These are phyloP conservation scores for Pionites leucogaster DNA, from an alignment of 2,113 vertebrate species.

Conservation along the genomic window DNA sequence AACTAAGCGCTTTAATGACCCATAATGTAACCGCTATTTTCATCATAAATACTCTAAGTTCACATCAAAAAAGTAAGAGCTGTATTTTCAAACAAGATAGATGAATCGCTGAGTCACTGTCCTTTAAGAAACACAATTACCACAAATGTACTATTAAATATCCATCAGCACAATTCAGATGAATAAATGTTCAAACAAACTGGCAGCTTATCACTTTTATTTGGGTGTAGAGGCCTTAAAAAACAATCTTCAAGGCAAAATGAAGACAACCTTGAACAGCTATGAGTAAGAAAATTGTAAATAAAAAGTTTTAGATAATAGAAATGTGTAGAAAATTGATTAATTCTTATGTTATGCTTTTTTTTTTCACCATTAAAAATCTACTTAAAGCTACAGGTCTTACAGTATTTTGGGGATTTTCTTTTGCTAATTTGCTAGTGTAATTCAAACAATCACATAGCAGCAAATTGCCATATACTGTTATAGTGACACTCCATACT, in stretches of 20 bases:
- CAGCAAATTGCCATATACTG: neutral
- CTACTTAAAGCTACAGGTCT: neutral
- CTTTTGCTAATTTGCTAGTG: neutral
- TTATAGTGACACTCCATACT: neutral
- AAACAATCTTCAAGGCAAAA: neutral
- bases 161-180: neutral
- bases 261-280: neutral
- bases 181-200: neutral
- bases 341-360: neutral
- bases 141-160: neutral
- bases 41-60: neutral
- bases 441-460: neutral
- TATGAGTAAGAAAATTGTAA: neutral
- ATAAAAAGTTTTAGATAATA: neutral
- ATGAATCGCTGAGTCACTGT: neutral
- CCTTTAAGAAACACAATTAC: neutral
- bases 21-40: neutral
- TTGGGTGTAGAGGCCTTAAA: neutral
- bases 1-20: neutral
- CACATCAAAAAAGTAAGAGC: neutral
- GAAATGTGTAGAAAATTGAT: neutral
- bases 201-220: neutral
- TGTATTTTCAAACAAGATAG: neutral
- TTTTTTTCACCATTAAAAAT: neutral
- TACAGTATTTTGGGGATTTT: neutral